Base-by-base conservation (phyloP, 2,888 invertebrate species). In the Chaetoderma sp. region DNA sequence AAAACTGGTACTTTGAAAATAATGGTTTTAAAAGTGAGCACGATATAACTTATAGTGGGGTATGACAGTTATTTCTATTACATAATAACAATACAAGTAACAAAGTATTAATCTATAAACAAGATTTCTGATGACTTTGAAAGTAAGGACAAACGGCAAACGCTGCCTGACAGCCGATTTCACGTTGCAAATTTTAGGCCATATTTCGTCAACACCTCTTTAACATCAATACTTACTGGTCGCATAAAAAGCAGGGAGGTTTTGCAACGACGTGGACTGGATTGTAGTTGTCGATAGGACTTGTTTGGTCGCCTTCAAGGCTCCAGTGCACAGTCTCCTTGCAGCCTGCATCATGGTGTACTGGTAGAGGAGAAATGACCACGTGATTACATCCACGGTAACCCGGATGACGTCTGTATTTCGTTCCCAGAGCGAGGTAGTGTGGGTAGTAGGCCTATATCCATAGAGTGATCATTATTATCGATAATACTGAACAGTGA, bases 351-450 rank as follows among this genome's bases (percentile, higher is more conserved):
- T 89, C 89, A 90, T 90, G 88, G 88, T 89, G 60, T 61, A 65
- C 69, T 30, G 63, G 27, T 45, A 32, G 23, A 52, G 42, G 32
- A 49, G 33, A 44, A 30, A 39, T 32, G 39, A 33, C 30, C 62
- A 62, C 62, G 60, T 60, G 60, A 21, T 18, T 50, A 47, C 28
- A 50, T 57, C 23, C 25, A n/a, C n/a, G 27, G 21, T 6, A 47
- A 49, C 57, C 52, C 52, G 52, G 57, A 57, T 42, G 57, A 16
- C 10, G 21, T 8, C 28, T 16, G 6, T 18, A 13, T 42, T 28
- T 23, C 27, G 44, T 39, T 21, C 28, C 23, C 25, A 47, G 49
- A 45, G 94, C 93, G 87, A 93, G 95, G 84, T 94, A 94, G 88
- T 94, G 94, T 86, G 91, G 91, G 87, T 96, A n/a, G n/a, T n/a